A percentile compares a stretch with the other conserved stretches of the same genome.
Conservation (phyloP, 2,888 invertebrate species). For the Trichopria drosophilae region DNA sequence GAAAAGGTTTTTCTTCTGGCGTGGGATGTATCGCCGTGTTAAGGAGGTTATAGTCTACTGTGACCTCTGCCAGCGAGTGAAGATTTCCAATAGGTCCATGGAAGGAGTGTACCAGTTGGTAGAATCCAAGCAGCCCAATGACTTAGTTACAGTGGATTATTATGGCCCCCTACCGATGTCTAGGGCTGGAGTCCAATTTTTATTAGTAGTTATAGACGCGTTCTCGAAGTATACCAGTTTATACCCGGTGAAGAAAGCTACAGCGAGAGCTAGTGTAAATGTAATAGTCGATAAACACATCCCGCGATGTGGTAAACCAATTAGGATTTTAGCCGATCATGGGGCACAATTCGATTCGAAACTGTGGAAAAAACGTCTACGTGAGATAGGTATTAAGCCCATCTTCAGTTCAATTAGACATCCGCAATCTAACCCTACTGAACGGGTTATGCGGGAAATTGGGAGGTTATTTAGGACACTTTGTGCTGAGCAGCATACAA, state of each 20-base stretch:
- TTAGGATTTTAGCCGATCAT: slow-evolving; percentile 18
- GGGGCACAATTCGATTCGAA: slow-evolving; percentile 28
- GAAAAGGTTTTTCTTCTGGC: slow-evolving; percentile 13
- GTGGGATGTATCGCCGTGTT: neutral
- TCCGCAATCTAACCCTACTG: no score
- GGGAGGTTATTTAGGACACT: no score
- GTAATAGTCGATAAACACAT: no score
- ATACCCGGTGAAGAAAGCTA: no score
- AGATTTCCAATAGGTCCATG: neutral
- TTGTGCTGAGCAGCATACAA: neutral
- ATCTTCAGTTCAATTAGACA: no score
- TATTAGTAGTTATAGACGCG: slow-evolving; percentile 22
- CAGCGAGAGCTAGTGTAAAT: no score
- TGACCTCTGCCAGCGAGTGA: slow-evolving; percentile 6
- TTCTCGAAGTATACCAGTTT: slow-evolving; percentile 27
- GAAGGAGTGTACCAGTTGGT: slow-evolving; percentile 10
- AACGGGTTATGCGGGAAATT: no score
- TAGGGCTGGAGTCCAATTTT: slow-evolving; percentile 20
- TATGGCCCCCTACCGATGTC: slow-evolving; percentile 27
- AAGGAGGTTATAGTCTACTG: neutral
- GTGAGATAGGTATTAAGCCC: no score
- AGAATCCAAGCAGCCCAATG: slow-evolving; percentile 4
- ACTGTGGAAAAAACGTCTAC: no score
- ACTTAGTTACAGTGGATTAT: slow-evolving; percentile 28
- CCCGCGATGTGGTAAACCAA: slow-evolving; percentile 15